phyloP scores from a whole-genome alignment of 2,888 invertebrate genomes.

The Ecdyonurus torrentis region DNA sequence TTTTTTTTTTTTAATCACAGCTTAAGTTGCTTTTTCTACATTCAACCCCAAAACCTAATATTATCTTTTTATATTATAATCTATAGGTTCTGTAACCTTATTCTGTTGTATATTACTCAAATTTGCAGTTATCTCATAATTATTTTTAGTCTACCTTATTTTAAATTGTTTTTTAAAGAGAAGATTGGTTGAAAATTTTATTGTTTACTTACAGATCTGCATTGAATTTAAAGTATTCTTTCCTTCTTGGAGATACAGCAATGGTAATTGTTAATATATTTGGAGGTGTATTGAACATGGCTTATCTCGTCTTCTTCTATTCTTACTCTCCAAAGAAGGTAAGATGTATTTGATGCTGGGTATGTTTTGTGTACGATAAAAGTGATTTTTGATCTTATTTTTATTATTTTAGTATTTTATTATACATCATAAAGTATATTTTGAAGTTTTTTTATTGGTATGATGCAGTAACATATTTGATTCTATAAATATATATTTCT shows the following conservation, averaged over 20 bases:
- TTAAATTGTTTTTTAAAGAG: background rate
- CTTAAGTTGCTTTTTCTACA: no score
- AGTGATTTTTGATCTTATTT: background rate
- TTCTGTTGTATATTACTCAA: no score
- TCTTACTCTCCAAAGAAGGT: conserved; percentile 37
- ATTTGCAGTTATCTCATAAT: no score
- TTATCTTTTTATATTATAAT: no score
- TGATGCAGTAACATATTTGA: no score
- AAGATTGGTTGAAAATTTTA: background rate
- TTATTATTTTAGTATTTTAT: background rate
- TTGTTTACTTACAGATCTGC: conserved; percentile 38
- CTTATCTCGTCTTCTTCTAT: conserved; percentile 50
- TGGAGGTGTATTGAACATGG: conserved; percentile 48
- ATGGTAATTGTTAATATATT: conserved; percentile 65
- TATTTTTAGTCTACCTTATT: no score
- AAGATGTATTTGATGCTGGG: conserved; percentile 10
- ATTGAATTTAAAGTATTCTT: conserved; percentile 59
- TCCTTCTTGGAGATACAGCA: conserved; percentile 50
- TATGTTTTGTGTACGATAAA: background rate
- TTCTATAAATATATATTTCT: no score
- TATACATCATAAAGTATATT: background rate
- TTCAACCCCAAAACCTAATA: no score
- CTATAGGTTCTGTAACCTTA: no score
- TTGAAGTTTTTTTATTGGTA: no score
- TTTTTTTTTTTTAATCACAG: no score